Evolutionary conservation across 1,140 invertebrate genomes (phyloP), one percentile per base, ranked within the genome.

Genomic region (Drosophila bocki): DNA sequence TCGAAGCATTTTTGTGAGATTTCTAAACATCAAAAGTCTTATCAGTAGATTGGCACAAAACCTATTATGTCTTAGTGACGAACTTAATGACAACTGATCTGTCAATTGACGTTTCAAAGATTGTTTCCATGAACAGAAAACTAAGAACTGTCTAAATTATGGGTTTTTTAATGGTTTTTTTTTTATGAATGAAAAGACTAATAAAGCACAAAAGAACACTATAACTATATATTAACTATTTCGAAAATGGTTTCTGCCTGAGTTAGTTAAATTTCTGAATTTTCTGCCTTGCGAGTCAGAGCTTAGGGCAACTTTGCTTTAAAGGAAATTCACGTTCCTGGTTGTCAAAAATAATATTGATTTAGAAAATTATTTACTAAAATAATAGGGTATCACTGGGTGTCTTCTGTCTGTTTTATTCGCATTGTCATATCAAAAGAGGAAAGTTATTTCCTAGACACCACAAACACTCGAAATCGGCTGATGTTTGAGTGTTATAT

Each of bases 401-500:
- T 26, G 4, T 7, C 12, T 3, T 9, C 7, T 39, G 12, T 15
- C 12, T 15, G 3, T n/a, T 33, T 4, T 22, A 9, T 33, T 61
- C 6, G 1, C 32, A 22, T 11, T 39, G 4, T 15, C 47, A 53
- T 32, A 53, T 53, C 35, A 53, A 29, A 13, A 29, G n/a, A 26
- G 56, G 7, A 26, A 45, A 37, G 12, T 29, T n/a, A 63, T 41
- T 54, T 54, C 33, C 13, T 4, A 63, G 26, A 39, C 39, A 45
- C 22, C 6, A 32, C 12, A 35, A 33, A 37, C 9, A 35, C 6
- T 47, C 1, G 3, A 33, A 70, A 70, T 29, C 41, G 19, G 37
- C 13, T 13, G 41, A 71, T 39, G n/a, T 68, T 47, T 0, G 22
- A 41, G 61, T 44, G n/a, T 13, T 50, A 13, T 44, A 45, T 37